Conservation (phyloP, 2,797 vertebrate genomes). For the Parauchenoglanis punctatus region DNA sequence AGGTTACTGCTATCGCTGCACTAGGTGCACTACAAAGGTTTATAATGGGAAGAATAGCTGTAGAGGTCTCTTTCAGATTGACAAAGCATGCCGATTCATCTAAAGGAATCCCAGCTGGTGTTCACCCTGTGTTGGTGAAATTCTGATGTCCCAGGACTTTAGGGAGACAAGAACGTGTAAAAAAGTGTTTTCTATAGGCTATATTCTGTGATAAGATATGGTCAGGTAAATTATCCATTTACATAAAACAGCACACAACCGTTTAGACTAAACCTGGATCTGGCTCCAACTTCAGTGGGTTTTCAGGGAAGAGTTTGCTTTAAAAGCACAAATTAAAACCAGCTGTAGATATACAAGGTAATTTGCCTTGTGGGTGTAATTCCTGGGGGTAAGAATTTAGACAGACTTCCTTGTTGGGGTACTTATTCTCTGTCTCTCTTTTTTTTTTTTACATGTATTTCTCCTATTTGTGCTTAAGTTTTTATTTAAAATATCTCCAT, state of each 20-base stretch:
- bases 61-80: slow-evolving; percentile 44
- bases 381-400: slow-evolving; percentile 45
- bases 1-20: slow-evolving; percentile 65
- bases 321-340: slow-evolving; percentile 78
- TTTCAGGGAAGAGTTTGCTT: slow-evolving; percentile 76
- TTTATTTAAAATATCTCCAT: slow-evolving; percentile 40
- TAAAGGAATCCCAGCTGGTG: slow-evolving; percentile 64
- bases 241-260: slow-evolving; percentile 55
- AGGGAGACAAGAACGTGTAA: not conserved
- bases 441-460: slow-evolving; percentile 45
- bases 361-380: slow-evolving; percentile 62
- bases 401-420: not conserved
- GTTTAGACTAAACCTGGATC: slow-evolving; percentile 61
- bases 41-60: slow-evolving; percentile 52
- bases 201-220: slow-evolving; percentile 64
- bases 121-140: slow-evolving; percentile 71
- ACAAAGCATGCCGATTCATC: slow-evolving; percentile 67
- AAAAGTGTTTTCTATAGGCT: not conserved
- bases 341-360: slow-evolving; percentile 68
- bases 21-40: slow-evolving; percentile 50
- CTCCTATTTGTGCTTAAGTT: slow-evolving; percentile 41
- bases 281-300: slow-evolving; percentile 62
- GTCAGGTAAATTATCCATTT: slow-evolving; percentile 44
- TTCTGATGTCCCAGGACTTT: slow-evolving; percentile 30
- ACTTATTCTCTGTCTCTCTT: not conserved